Conservation (phyloP, 1,140 invertebrate species). For the Achatina immaculata region DNA sequence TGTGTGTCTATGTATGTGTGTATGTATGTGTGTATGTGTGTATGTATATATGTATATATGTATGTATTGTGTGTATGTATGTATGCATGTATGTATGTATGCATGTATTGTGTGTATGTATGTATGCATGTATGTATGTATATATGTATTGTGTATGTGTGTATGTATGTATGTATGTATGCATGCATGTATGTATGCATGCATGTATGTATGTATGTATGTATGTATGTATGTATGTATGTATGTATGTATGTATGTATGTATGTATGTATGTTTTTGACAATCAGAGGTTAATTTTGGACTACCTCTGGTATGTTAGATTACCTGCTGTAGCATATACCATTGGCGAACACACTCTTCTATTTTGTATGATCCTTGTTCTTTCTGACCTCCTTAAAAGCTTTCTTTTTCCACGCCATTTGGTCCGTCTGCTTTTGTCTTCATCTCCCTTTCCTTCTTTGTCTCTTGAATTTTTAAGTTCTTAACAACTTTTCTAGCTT, state of each 20-base stretch:
- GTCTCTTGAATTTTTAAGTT: no score
- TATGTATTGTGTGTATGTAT: neutral
- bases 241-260: constrained; percentile 34
- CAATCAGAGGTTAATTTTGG: no score
- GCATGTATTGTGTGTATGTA: neutral
- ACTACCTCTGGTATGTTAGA: no score
- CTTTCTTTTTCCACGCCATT: no score
- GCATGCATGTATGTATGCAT: constrained; percentile 19
- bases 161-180: neutral
- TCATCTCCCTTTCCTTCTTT: no score
- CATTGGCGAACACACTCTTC: no score
- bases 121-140: constrained; percentile 6
- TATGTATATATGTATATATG: neutral
- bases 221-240: constrained; percentile 26
- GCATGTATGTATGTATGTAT: constrained; percentile 14
- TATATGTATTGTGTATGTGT: neutral
- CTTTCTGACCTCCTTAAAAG: no score
- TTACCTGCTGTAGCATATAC: no score
- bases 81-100: neutral
- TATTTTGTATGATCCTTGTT: no score
- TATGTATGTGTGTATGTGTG: constrained; percentile 28
- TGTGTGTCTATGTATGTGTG: constrained; percentile 34
- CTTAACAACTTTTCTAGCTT: no score
- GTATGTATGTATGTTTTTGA: constrained; percentile 37
- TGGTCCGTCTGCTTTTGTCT: no score